Percentiles rank a stretch among this genome's conserved stretches.
These are phyloP conservation scores for Neodiprion virginianus DNA, from an alignment of 1,140 invertebrate species.

Conservation along the genomic window DNA sequence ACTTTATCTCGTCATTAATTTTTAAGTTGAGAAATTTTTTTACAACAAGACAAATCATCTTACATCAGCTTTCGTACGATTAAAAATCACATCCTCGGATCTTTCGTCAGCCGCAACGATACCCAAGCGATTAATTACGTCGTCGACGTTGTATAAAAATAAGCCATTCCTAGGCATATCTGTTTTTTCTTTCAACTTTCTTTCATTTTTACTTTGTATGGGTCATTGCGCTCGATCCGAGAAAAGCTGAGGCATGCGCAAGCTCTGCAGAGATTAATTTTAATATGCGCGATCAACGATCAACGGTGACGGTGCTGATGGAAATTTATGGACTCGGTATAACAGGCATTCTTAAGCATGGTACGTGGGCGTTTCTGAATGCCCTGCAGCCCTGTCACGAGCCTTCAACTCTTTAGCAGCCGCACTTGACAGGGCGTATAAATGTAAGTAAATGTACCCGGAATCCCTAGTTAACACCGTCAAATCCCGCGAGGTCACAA, in stretches of 20 bases:
- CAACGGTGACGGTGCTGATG: slow-evolving; percentile 16
- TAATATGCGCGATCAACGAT: slow-evolving; percentile 16
- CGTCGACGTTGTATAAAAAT: too few relatives aligned
- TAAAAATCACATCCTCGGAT: too few relatives aligned
- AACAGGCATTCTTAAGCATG: neutral
- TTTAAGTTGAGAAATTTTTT: too few relatives aligned
- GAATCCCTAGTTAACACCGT: neutral
- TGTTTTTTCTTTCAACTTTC: slow-evolving; percentile 4
- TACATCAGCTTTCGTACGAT: too few relatives aligned
- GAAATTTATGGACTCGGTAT: slow-evolving; percentile 23
- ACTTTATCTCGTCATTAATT: too few relatives aligned
- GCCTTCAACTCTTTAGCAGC: neutral
- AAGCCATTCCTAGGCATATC: too few relatives aligned
- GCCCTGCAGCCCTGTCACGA: neutral
- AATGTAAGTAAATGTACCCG: neutral
- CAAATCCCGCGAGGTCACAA: neutral
- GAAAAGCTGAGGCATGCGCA: neutral
- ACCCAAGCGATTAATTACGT: too few relatives aligned
- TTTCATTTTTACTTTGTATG: neutral
- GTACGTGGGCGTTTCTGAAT: neutral
- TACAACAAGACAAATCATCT: too few relatives aligned
- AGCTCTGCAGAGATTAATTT: slow-evolving; percentile 25
- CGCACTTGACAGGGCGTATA: neutral
- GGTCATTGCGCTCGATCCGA: neutral
- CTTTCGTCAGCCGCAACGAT: too few relatives aligned